Conservation (phyloP, 2,113 vertebrate species). For the Barnardius zonarius region DNA sequence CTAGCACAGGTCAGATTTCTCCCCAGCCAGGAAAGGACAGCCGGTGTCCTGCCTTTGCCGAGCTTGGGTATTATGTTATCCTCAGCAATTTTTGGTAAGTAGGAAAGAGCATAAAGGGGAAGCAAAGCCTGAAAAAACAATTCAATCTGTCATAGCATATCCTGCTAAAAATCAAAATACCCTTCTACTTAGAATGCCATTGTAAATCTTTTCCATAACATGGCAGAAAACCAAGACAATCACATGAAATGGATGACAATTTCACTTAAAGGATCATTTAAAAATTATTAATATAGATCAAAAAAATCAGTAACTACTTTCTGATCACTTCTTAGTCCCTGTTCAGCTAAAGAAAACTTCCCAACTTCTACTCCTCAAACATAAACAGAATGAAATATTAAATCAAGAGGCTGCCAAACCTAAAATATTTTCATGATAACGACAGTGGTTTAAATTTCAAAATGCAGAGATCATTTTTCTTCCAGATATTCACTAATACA, state of each 20-base stretch:
- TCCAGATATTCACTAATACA: not conserved
- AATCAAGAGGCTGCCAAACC: not conserved
- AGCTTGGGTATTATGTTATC: not conserved
- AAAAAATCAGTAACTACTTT: not conserved
- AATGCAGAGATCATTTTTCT: not conserved
- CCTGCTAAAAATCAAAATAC: not conserved
- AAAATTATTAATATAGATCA: not conserved
- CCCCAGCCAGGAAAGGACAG: not conserved
- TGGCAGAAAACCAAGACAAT: not conserved
- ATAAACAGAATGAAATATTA: not conserved
- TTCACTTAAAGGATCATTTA: not conserved
- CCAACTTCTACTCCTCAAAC: not conserved
- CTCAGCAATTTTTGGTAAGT: not conserved
- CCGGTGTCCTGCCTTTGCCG: not conserved
- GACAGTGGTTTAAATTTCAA: not conserved
- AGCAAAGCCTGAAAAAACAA: not conserved
- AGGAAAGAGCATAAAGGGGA: constrained; percentile 10
- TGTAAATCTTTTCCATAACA: not conserved
- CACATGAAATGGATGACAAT: not conserved
- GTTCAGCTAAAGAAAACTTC: not conserved
- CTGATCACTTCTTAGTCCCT: not conserved
- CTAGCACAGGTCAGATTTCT: not conserved
- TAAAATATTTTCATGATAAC: not conserved
- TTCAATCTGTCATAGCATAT: not conserved
- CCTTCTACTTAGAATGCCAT: not conserved